Percentiles rank a stretch among this genome's conserved stretches.
Evolutionary conservation across 2,888 invertebrate species (phyloP).

Genomic region (Laspeyria flexula): DNA sequence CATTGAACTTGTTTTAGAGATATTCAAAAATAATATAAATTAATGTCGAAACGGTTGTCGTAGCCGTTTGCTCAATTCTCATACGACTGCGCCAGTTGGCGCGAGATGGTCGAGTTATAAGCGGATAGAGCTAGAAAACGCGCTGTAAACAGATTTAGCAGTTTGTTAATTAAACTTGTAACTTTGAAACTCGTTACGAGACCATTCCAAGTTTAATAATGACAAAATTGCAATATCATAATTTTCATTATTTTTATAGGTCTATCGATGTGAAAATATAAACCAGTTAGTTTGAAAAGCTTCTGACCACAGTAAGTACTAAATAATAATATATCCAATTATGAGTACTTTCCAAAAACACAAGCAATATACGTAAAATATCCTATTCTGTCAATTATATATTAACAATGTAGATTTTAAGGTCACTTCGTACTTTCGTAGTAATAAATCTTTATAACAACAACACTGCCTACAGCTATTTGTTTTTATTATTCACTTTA

Average conservation of each 20-base stretch:
- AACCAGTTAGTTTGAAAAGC: too few relatives aligned
- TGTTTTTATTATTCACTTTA: background rate
- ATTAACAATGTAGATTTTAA: background rate
- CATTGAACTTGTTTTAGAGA: slow-evolving; percentile 12
- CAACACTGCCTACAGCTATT: background rate
- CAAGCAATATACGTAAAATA: too few relatives aligned
- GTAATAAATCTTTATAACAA: background rate
- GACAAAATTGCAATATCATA: slow-evolving; percentile 21
- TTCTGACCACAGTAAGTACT: too few relatives aligned
- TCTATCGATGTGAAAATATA: too few relatives aligned
- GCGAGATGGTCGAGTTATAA: slow-evolving; percentile 17
- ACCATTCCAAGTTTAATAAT: slow-evolving; percentile 33
- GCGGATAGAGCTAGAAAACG: slow-evolving; percentile 10
- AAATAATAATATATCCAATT: too few relatives aligned
- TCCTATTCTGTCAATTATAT: too few relatives aligned
- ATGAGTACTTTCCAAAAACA: too few relatives aligned
- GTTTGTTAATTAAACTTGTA: slow-evolving; percentile 41
- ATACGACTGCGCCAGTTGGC: slow-evolving; percentile 10
- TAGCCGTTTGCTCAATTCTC: too few relatives aligned
- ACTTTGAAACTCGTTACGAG: slow-evolving; percentile 37
- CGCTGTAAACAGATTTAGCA: slow-evolving; percentile 32
- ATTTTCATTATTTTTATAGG: background rate
- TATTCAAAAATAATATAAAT: slow-evolving; percentile 6
- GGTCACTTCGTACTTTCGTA: too few relatives aligned
- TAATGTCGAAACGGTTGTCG: background rate